Percentiles rank a stretch among this genome's conserved stretches.
phyloP scores from a whole-genome alignment of 2,797 vertebrate species.

The Margarornis squamiger region DNA sequence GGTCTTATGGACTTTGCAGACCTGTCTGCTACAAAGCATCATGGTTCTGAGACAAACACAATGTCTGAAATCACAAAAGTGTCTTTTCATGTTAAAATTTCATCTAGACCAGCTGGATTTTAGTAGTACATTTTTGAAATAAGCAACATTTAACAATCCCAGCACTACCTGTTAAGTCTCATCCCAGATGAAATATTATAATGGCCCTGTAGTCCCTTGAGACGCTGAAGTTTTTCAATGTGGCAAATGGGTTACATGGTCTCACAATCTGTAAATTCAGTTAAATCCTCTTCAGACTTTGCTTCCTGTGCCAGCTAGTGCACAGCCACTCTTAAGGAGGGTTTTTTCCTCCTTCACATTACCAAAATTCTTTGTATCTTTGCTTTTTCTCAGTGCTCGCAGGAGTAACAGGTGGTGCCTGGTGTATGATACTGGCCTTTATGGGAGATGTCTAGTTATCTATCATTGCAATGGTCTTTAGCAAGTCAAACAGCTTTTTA shows the following conservation, averaged over 20 bases:
- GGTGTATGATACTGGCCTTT: slow-evolving; percentile 22
- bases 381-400: neutral
- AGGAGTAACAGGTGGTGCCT: slow-evolving; percentile 54
- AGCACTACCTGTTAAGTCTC: neutral
- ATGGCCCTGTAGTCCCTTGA: neutral
- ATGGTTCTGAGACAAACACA: neutral
- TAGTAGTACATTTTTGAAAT: neutral
- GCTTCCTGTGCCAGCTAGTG: neutral
- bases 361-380: slow-evolving; percentile 14
- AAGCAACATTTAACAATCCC: neutral
- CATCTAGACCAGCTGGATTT: neutral
- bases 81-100: neutral
- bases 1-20: neutral
- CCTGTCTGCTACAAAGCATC: neutral
- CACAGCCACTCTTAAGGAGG: neutral
- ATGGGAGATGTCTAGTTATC: slow-evolving; percentile 1
- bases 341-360: neutral
- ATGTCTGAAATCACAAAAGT: neutral
- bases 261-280: neutral
- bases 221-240: neutral
- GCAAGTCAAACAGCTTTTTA: slow-evolving; percentile 48
- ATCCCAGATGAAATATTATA: neutral
- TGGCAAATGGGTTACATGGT: neutral
- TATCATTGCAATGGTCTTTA: slow-evolving; percentile 25
- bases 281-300: neutral